Evolutionary conservation across 2,888 invertebrate species (phyloP), one percentile per base, ranked within the genome.

Genomic region (Drosophila paramelanica): DNA sequence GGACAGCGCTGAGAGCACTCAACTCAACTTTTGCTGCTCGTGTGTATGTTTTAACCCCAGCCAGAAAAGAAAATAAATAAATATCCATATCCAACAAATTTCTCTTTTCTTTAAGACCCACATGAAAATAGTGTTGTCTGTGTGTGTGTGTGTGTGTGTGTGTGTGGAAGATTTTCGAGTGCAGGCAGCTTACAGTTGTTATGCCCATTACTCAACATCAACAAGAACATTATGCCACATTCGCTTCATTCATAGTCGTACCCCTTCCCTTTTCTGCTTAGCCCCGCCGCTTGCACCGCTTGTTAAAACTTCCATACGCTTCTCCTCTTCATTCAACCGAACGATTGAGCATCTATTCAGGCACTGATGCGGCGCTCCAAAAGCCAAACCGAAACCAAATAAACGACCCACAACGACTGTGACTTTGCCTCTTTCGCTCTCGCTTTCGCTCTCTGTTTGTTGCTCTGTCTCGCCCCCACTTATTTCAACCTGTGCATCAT

Each of bases 161-260:
- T 67, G 23, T 57, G 25, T 23, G 41, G 42, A 76, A 71, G 64
- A 51, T 62, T 67, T 66, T 69, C 59, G 67, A 70, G 75, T 84
- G 72, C 81, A 65, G 80, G 69, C 82, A 80, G 87, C 87, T 83
- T 83, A 87, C 84, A 87, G 83, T 83, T 83, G 83, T 87, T 84
- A 83, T 83, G 69, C 84, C 83, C 87, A 83, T 87, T 83, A 87
- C 84, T 83, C 87, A 83, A 83, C 87, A 83, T 83, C 87, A 83
- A 83, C 83, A 83, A 83, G 83, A 87, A 87, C 87, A 83, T 83
- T 83, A 83, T 84, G 83, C 84, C 84, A 84, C 80, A 84, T 65
- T 57, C 59, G 47, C 55, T 60, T 51, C 73, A 84, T 84, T 81
- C 81, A 77, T 73, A 73, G 79, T 57, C 66, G 45, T 65, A 20